Evolutionary conservation across 2,113 vertebrate species (phyloP), one percentile per base, ranked within the genome.

Genomic region (Gallinago paraguaiae): DNA sequence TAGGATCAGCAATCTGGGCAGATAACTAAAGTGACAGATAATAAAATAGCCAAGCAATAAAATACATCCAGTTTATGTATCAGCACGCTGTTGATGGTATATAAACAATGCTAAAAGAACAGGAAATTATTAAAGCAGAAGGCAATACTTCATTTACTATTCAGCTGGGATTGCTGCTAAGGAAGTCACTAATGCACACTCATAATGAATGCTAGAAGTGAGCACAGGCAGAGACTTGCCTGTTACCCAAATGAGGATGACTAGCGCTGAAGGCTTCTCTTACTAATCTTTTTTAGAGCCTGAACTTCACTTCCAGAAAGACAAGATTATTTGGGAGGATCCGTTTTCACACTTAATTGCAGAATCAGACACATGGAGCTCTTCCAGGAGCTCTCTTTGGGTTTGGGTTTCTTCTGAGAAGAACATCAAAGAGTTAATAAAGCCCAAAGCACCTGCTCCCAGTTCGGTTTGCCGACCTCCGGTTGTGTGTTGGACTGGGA

Each of bases 211-310:
- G 56, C 43, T 59, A 88, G 88, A 86, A 85, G 70, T 33, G 30
- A 65, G 50, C 19, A 54, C 95, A 95, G 89, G 94, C 74, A 92
- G 82, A 61, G 87, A 92, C 86, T 87, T 95, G 94, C 74, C 74
- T 86, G 64, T 76, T 93, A 78, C 67, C 57, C 85, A 95, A 91
- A 72, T 75, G 70, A 94, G 70, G 33, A 76, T 92, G 91, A 95
- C 86, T 92, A 77, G 41, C 15, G 61, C 59, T 91, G 84, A 76
- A 75, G 70, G 78, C 79, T 85, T 85, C 54, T 91, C 92, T 91
- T 75, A 88, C 69, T 95, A 92, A 89, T 86, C 81, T 81, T 86
- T 67, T 25, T 88, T 41, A 82, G 41, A 69, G 83, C 28, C 80
- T 77, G 31, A 86, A 78, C 37, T 93, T 86, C 69, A 74, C 28